Base-by-base conservation (phyloP, 1,140 invertebrate species). In the Frieseomelitta varia region DNA sequence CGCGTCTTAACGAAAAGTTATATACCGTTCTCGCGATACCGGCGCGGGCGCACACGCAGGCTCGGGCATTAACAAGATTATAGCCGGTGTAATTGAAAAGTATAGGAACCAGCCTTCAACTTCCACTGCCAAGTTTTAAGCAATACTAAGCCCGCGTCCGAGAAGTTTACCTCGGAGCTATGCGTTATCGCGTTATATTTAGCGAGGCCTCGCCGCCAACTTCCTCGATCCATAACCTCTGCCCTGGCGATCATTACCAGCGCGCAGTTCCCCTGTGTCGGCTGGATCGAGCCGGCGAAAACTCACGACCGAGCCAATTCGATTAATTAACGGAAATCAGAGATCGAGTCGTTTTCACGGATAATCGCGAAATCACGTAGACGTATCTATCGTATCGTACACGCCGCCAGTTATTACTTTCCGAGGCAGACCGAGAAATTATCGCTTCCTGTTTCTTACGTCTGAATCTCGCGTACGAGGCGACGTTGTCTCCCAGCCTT, bases 401-500 rank as follows among this genome's bases (percentile, higher is more conserved):
- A 47, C 8, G 39, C 39, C 77, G 61, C 77, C 61, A 87, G 85
- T 81, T 72, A 34, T 87, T 80, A 84, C n/a, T 74, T 8, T 47
- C 39, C 39, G 81, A 85, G 21, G 8, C 68, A 80, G 78, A 47
- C 51, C 74, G 68, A 56, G 82, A 79, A 88, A 88, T 88, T 85
- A 88, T 71, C 65, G 76, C 85, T 88, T 88, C 87, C 86, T 81
- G 86, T 88, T 88, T 75, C 86, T 85, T 81, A 63, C 75, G 47
- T 19, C 17, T 15, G 63, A 68, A 74, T 24, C 21, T 12, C 53
- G 24, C 65, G 78, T 24, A n/a, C 24, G 72, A 75, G 78, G 65
- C n/a, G 56, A 39, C 63, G 30, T 47, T 67, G 74, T 77, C 30
- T n/a, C 34, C 27, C 39, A 6, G 8, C 55, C n/a, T 10, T 17